phyloP scores from a whole-genome alignment of 2,113 vertebrate species.

The Chiloscyllium plagiosum region DNA sequence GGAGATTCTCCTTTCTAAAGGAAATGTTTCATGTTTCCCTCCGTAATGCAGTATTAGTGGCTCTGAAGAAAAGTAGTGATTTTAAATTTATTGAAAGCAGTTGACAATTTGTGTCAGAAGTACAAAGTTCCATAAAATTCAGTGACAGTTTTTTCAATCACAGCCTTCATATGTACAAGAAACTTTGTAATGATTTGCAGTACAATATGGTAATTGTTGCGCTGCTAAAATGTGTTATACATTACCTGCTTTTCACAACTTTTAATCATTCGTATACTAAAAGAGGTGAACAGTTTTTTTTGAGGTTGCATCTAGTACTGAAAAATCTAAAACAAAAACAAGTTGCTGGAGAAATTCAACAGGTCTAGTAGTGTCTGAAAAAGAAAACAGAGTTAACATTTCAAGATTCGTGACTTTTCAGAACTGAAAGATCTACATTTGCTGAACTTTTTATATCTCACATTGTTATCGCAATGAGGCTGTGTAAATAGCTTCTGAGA shows the following conservation, averaged over 20 bases:
- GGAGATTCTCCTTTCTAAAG: background rate
- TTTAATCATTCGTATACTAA: background rate
- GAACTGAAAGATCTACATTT: background rate
- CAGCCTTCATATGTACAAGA: background rate
- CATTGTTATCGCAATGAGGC: background rate
- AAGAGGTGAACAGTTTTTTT: background rate
- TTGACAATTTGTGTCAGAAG: background rate
- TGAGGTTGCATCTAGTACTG: background rate
- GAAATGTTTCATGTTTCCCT: too few relatives aligned
- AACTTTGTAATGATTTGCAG: background rate
- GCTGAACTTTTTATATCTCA: background rate
- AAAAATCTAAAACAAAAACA: background rate
- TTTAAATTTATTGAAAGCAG: too few relatives aligned
- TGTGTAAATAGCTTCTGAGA: background rate
- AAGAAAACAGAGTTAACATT: too few relatives aligned
- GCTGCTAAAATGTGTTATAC: background rate
- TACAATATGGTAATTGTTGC: background rate
- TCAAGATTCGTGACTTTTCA: too few relatives aligned
- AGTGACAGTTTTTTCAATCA: background rate
- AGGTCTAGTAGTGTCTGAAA: too few relatives aligned
- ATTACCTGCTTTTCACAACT: background rate
- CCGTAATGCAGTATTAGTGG: background rate
- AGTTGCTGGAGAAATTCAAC: too few relatives aligned
- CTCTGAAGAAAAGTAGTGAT: background rate
- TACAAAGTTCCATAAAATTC: background rate